These are phyloP conservation scores for Laothoe populi DNA, from an alignment of 2,888 invertebrate genomes.

Conservation along the genomic window DNA sequence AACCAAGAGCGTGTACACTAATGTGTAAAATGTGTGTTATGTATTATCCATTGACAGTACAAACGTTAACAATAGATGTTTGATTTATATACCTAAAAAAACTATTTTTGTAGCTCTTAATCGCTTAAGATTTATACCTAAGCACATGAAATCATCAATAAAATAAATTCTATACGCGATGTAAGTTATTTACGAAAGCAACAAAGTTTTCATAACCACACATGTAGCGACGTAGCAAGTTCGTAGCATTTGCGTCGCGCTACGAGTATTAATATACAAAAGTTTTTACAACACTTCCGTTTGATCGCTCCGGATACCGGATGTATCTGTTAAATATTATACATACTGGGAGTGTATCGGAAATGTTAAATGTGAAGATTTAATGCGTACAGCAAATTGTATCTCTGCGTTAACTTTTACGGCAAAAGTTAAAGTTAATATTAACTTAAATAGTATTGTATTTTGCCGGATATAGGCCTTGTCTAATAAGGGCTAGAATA, in stretches of 20 bases:
- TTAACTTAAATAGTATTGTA: background rate
- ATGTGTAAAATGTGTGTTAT: too few species aligned
- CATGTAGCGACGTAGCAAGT: background rate
- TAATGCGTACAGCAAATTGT: constrained; percentile 11
- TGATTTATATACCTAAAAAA: too few species aligned
- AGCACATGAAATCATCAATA: too few species aligned
- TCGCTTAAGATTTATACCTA: too few species aligned
- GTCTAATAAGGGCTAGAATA: too few species aligned
- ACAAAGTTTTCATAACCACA: background rate
- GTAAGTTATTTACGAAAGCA: background rate
- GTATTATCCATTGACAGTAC: too few species aligned
- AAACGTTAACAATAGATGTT: too few species aligned
- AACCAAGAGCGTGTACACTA: too few species aligned
- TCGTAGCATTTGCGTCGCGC: constrained; percentile 12
- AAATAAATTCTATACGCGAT: too few species aligned
- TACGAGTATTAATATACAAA: constrained; percentile 17
- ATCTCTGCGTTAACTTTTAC: background rate
- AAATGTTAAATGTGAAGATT: constrained; percentile 12
- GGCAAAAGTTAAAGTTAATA: background rate
- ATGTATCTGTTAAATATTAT: constrained; percentile 18
- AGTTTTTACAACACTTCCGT: constrained; percentile 15
- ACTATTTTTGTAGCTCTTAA: too few species aligned
- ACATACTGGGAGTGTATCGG: constrained; percentile 8
- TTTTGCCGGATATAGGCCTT: too few species aligned
- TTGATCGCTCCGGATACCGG: constrained; percentile 16